Base-by-base conservation (phyloP, 2,113 vertebrate species). In the Xenotilapia longispinis region DNA sequence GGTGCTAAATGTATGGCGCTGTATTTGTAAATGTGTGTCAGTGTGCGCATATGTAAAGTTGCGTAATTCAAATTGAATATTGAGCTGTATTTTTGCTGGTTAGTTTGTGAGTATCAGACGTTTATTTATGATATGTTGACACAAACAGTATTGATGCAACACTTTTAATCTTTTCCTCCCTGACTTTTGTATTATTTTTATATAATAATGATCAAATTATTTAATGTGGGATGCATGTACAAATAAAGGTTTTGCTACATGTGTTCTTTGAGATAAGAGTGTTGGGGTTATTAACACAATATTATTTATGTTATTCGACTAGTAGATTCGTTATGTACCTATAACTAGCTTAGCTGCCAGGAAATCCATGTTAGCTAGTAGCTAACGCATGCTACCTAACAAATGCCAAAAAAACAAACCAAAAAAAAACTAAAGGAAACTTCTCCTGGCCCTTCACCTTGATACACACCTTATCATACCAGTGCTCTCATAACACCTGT, bases 401-500 rank as follows among this genome's bases (percentile, higher is more conserved):
- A 28, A 31, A 75, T 2, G 0, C 9, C 15, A 33, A 19, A 49
- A 10, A 73, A 5, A 4, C 15, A 19, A 75, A 4, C 3, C 5
- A 38, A 19, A 68, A 12, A 7, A 7, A 47, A 28, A 3, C 6
- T 2, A 31, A 49, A 10, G 21, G 4, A 73, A 78, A 13, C 70
- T 49, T 75, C 42, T 49, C 6, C 3, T 49, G 70, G 5, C 26
- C 23, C 54, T 82, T 93, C 84, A 88, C 89, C 79, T 91, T 84
- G 80, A 92, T 47, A 82, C 83, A 79, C 91, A 86, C 91, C 70
- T 92, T 53, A 63, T 87, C 84, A 55, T 54, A 63, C 80, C 81
- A 26, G 40, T 6, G 70, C 82, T 86, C 65, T 73, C 87, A 93
- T 89, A 92, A 88, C 57, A 8, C 17, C 28, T 1, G 23, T 11